Evolutionary conservation across 2,113 vertebrate species (phyloP).

Genomic region (Gymnarchus niloticus): DNA sequence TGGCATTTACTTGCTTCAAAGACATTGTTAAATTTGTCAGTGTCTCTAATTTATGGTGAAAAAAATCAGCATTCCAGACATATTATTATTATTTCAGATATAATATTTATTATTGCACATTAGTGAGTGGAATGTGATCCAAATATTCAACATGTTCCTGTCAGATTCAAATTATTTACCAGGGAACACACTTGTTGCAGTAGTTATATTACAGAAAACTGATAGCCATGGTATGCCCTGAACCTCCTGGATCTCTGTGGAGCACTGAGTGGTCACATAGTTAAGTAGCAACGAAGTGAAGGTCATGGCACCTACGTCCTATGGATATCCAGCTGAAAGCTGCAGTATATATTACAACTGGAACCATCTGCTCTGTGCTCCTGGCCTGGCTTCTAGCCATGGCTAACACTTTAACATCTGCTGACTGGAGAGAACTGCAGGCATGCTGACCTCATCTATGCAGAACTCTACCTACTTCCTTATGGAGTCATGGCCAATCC

Average conservation of each 20-base stretch:
- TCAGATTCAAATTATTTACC: too few species aligned
- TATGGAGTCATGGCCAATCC: background rate
- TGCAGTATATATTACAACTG: background rate
- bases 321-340: slow-evolving; percentile 8
- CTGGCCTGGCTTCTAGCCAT: background rate
- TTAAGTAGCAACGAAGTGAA: background rate
- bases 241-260: background rate
- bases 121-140: too few species aligned
- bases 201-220: background rate
- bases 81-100: too few species aligned
- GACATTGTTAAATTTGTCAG: too few species aligned
- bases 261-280: background rate
- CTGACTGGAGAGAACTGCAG: background rate
- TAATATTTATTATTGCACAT: too few species aligned
- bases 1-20: too few species aligned
- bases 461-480: background rate
- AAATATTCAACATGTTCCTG: too few species aligned
- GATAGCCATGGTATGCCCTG: too few species aligned
- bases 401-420: background rate
- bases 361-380: background rate
- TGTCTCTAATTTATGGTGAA: too few species aligned
- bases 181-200: background rate
- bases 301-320: background rate
- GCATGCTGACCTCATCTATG: background rate
- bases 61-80: too few species aligned